A percentile compares a stretch with the other conserved stretches of the same genome.
phyloP scores from a whole-genome alignment of 1,140 invertebrate species.

The Euwallacea fornicatus region DNA sequence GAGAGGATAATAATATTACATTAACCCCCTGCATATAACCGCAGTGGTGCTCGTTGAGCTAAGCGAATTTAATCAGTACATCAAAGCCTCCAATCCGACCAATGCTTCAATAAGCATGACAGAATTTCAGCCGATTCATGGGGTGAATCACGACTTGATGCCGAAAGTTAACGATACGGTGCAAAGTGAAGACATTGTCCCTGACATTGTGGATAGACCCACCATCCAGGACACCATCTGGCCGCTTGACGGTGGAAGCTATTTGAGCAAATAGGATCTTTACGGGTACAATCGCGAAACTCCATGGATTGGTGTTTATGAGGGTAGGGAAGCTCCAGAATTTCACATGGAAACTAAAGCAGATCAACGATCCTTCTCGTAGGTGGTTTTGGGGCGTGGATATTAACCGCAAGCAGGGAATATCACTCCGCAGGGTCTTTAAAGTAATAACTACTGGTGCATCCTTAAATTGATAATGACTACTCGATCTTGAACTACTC shows the following conservation, averaged over 20 bases:
- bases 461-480: too few species aligned
- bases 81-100: slow-evolving; percentile 21
- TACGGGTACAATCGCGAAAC: slow-evolving; percentile 25
- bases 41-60: slow-evolving; percentile 13
- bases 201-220: slow-evolving; percentile 13
- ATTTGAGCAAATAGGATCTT: slow-evolving; percentile 31
- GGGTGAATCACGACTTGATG: slow-evolving; percentile 22
- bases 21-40: background rate
- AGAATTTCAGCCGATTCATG: slow-evolving; percentile 20
- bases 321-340: slow-evolving; percentile 3
- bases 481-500: slow-evolving; percentile 28
- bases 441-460: slow-evolving; percentile 26
- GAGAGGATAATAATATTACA: background rate
- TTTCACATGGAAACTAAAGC: background rate
- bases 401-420: slow-evolving; percentile 21
- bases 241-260: slow-evolving; percentile 22
- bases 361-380: background rate
- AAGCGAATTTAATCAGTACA: slow-evolving; percentile 21
- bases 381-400: slow-evolving; percentile 29
- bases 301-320: slow-evolving; percentile 28
- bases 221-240: slow-evolving; percentile 28
- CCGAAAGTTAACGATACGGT: slow-evolving; percentile 24
- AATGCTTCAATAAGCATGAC: slow-evolving; percentile 7
- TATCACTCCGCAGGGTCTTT: slow-evolving; percentile 26
- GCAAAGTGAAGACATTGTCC: slow-evolving; percentile 4